A percentile compares a stretch with the other conserved stretches of the same genome.
phyloP scores from a whole-genome alignment of 2,888 invertebrate species.

The Drosophila falleni region DNA sequence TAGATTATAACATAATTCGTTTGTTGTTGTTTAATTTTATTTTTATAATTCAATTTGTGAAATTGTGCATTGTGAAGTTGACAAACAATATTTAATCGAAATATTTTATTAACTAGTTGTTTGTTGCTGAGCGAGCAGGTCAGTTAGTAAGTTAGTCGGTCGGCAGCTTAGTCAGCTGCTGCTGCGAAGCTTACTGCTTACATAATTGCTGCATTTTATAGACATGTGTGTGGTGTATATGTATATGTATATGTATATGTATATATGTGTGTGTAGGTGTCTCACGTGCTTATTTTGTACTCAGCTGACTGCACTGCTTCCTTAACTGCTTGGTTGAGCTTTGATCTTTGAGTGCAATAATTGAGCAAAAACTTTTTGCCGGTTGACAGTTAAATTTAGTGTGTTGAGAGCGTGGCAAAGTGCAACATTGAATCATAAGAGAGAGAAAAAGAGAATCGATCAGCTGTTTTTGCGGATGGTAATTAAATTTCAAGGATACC shows the following conservation, averaged over 20 bases:
- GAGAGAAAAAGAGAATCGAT: not conserved
- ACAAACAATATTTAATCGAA: not conserved
- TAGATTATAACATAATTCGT: not conserved
- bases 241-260: not conserved
- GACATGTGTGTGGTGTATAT: not conserved
- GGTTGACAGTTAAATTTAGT: conserved; percentile 7
- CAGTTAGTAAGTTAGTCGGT: conserved; percentile 17
- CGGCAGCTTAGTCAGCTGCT: conserved; percentile 32
- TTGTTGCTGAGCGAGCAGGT: conserved; percentile 6
- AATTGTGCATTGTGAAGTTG: conserved; percentile 20
- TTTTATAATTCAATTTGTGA: conserved; percentile 5
- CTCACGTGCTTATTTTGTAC: conserved; percentile 18
- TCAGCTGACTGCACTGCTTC: conserved; percentile 19
- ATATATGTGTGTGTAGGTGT: conserved; percentile 10
- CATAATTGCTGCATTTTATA: conserved; percentile 49
- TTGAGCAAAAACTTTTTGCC: not conserved
- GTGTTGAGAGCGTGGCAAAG: not conserved
- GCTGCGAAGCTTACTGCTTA: conserved; percentile 32
- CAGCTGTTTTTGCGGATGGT: conserved; percentile 32
- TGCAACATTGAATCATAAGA: conserved; percentile 8
- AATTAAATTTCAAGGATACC: not conserved
- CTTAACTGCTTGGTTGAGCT: conserved; percentile 8
- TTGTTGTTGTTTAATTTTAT: not conserved
- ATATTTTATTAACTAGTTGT: not conserved
- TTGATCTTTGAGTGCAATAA: conserved; percentile 8